Percentiles rank a stretch among this genome's conserved stretches.
These are phyloP conservation scores for Luffia ferchaultella DNA, from an alignment of 2,888 invertebrate species.

Conservation along the genomic window DNA sequence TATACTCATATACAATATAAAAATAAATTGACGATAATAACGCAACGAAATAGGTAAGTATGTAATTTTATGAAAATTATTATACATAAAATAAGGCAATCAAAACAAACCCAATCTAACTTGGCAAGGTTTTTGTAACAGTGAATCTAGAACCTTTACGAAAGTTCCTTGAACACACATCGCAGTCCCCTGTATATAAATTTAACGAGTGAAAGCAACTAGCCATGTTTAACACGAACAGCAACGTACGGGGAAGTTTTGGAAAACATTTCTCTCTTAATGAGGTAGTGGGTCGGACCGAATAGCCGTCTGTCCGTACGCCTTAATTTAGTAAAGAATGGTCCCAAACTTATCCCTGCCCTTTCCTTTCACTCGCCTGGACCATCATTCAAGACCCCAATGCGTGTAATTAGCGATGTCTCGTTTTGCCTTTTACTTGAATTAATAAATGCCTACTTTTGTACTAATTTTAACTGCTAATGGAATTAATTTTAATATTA, in stretches of 20 bases:
- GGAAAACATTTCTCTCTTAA: constrained; percentile 43
- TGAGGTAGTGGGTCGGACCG: constrained; percentile 34
- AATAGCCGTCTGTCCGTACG: constrained; percentile 23
- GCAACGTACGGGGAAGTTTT: constrained; percentile 26
- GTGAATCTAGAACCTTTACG: too few species aligned
- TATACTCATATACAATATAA: too few species aligned
- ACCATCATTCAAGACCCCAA: constrained; percentile 32
- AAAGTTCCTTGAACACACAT: not conserved
- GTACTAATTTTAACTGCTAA: constrained; percentile 7
- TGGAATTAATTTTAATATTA: not conserved
- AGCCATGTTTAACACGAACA: not conserved
- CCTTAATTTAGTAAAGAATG: constrained; percentile 39
- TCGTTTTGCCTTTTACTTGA: constrained; percentile 22
- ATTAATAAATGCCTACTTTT: constrained; percentile 17
- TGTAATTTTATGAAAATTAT: too few species aligned
- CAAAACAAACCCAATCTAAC: too few species aligned
- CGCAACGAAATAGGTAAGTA: too few species aligned
- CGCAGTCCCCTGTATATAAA: not conserved
- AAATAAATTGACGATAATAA: too few species aligned
- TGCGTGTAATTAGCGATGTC: constrained; percentile 42
- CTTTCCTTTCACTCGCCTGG: constrained; percentile 39
- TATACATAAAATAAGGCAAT: too few species aligned
- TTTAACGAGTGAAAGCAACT: not conserved
- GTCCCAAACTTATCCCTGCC: constrained; percentile 46
- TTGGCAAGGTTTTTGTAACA: too few species aligned